phyloP scores from a whole-genome alignment of 2,797 vertebrate genomes.

The Aeoliscus strigatus region DNA sequence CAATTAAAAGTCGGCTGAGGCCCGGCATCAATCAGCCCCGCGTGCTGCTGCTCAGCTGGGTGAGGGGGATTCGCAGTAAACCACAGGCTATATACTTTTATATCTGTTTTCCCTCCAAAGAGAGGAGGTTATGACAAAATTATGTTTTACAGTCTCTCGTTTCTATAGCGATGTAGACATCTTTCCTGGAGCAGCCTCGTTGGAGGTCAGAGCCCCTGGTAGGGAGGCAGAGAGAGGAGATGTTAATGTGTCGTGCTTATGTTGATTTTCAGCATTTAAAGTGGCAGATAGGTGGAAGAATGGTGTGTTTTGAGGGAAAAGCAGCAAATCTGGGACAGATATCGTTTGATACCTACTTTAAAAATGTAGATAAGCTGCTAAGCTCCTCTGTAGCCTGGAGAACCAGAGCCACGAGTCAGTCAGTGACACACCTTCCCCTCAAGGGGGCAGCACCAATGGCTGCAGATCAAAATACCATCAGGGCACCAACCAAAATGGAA shows the following conservation, averaged over 20 bases:
- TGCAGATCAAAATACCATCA: no score
- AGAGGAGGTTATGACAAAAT: slow-evolving; percentile 94
- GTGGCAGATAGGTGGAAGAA: no score
- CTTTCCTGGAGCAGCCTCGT: slow-evolving; percentile 48
- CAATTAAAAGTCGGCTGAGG: slow-evolving; percentile 95
- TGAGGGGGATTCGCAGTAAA: slow-evolving; percentile 86
- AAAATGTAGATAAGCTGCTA: no score
- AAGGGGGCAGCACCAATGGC: no score
- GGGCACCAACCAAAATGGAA: no score
- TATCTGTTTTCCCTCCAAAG: slow-evolving; percentile 97
- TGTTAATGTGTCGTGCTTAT: slow-evolving; percentile 33
- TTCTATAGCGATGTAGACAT: slow-evolving; percentile 78
- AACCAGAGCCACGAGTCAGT: no score
- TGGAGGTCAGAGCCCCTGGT: slow-evolving; percentile 75
- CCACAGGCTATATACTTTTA: slow-evolving; percentile 98
- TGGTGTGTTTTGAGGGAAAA: no score
- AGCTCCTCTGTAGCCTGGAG: no score
- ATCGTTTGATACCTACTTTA: no score
- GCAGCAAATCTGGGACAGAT: no score
- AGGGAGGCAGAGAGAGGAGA: slow-evolving; percentile 46
- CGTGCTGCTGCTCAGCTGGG: slow-evolving; percentile 85
- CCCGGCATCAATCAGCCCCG: slow-evolving; percentile 88
- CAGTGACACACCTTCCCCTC: no score
- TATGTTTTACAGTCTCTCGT: slow-evolving; percentile 81
- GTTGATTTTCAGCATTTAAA: slow-evolving; percentile 31